Evolutionary conservation across 1,140 invertebrate genomes (phyloP), one percentile per base, ranked within the genome.

Genomic region (Pseudomyrmex sp.): DNA sequence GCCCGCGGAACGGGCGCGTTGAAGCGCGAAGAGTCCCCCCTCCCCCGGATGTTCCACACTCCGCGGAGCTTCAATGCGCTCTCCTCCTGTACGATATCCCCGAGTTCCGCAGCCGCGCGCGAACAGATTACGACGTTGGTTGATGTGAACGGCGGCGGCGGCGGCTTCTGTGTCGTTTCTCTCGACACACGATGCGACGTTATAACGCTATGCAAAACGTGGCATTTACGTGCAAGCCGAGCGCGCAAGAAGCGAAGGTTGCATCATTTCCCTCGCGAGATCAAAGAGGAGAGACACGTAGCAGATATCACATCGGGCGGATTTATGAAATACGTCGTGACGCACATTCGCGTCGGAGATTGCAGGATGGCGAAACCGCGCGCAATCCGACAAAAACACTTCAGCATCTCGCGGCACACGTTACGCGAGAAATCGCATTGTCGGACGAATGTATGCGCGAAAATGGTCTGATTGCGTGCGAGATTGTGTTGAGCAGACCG

Each of bases 71-170:
- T 58, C 58, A 82, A 66, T 69, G 82, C 26, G 74, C 50, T 83
- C 77, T 66, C 52, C 72, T 61, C 50, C 54, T 65, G 63, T 79
- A 79, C 35, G 76, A 44, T 35, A 35, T 35, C 35, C 35, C 35
- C 35, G 35, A 35, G 35, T 35, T 35, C 35, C 35, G 35, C 35
- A 35, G 23, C 73, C 52, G 48, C 48, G 26, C 52, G 58, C 62
- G 52, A 83, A 48, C 59, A 61, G 72, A 83, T 83, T 83, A 77
- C 72, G 72, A 65, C 62, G 35, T 59, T 18, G 76, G 46, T 48
- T 70, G 68, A 35, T 26, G 50, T 50, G 23, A 54, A 26, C n/a
- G 35, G 35, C 35, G 35, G 35, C 35, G 35, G 35, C 35, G 35
- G 23, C 20, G 35, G 61, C 48, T 83, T 68, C 68, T 52, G 73